phyloP scores from a whole-genome alignment of 2,797 vertebrate species.

The Melanogrammus aeglefinus region DNA sequence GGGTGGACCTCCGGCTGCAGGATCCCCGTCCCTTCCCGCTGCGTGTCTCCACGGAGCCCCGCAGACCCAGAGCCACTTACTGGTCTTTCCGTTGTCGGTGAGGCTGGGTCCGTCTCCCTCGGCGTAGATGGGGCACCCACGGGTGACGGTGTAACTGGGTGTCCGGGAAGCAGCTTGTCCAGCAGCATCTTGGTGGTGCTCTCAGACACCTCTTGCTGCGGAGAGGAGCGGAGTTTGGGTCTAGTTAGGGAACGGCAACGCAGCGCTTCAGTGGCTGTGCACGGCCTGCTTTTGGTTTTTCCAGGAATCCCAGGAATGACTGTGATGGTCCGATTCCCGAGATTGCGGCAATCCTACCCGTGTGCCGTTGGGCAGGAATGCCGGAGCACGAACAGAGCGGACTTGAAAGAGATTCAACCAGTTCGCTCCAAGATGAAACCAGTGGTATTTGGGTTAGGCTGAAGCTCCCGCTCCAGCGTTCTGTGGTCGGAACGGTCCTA shows the following conservation, averaged over 20 bases:
- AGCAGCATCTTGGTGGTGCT: conserved; percentile 87
- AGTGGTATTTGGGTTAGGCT: neutral
- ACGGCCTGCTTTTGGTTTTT: neutral
- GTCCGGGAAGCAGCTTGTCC: conserved; percentile 82
- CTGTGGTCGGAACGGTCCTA: too few relatives aligned
- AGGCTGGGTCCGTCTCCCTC: conserved; percentile 89
- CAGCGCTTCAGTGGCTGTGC: neutral
- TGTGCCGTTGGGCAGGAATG: neutral
- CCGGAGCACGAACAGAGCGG: too few relatives aligned
- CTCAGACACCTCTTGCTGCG: conserved; percentile 86
- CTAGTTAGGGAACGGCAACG: neutral
- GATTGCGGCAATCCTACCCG: neutral
- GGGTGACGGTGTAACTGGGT: conserved; percentile 84
- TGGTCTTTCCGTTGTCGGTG: conserved; percentile 81
- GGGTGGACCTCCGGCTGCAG: too few relatives aligned
- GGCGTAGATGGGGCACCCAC: conserved; percentile 85
- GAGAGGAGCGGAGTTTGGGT: neutral
- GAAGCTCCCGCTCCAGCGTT: neutral
- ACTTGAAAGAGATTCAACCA: neutral
- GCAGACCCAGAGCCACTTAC: conserved; percentile 70
- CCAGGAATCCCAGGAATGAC: neutral
- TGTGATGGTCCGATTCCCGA: neutral
- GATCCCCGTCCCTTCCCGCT: too few relatives aligned
- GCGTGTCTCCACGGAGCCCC: too few relatives aligned
- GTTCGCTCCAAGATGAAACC: neutral